These are phyloP conservation scores for Xiphophorus birchmanni DNA, from an alignment of 2,797 vertebrate genomes.

Conservation along the genomic window DNA sequence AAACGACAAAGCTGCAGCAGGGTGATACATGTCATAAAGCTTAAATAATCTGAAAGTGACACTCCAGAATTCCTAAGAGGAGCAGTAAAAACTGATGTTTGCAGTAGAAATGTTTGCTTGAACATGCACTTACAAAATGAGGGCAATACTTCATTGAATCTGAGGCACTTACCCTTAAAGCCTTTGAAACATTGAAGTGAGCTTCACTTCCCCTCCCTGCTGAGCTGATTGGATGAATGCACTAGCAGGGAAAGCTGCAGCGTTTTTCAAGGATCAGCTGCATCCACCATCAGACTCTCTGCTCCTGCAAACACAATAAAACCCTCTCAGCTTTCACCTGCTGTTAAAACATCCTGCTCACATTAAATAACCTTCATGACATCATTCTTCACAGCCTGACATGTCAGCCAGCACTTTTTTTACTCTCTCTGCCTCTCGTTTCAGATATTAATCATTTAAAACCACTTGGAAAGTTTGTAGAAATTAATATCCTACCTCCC, in stretches of 20 bases:
- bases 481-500: conserved; percentile 20
- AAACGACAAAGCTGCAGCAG: neutral
- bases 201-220: conserved; percentile 24
- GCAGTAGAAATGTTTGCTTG: neutral
- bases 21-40: neutral
- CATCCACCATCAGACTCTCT: conserved; percentile 17
- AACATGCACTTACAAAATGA: conserved; percentile 2
- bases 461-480: conserved; percentile 12
- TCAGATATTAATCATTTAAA: conserved; percentile 22
- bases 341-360: conserved; percentile 35
- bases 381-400: conserved; percentile 24
- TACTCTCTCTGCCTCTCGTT: neutral
- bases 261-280: conserved; percentile 21
- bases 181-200: conserved; percentile 45
- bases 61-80: neutral
- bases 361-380: conserved; percentile 41
- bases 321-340: conserved; percentile 38
- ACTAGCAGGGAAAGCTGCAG: conserved; percentile 30
- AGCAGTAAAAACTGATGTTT: neutral
- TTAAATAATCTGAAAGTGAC: neutral
- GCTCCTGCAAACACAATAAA: conserved; percentile 34
- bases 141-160: conserved; percentile 8
- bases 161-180: conserved; percentile 23
- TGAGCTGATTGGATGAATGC: conserved; percentile 45
- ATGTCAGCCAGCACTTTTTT: conserved; percentile 24